A percentile compares a stretch with the other conserved stretches of the same genome.
Conservation (phyloP, 1,140 invertebrate species). For the Panagrolaimus sp. region DNA sequence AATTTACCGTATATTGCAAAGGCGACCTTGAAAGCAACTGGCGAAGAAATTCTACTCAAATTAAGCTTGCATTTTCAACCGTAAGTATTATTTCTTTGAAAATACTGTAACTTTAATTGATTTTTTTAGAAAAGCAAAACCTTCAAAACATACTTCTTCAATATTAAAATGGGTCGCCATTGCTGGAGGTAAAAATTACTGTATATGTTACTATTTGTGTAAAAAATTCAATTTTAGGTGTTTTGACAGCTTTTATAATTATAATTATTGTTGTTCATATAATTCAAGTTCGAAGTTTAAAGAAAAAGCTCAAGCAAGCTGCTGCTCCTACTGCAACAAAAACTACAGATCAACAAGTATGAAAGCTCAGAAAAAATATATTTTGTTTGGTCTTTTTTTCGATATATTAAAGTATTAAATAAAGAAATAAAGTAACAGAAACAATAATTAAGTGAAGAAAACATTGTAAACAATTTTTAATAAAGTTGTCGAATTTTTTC, state of each 20-base stretch:
- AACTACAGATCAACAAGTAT: neutral
- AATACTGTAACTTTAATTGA: neutral
- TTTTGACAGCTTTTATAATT: neutral
- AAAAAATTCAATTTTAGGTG: too few relatives aligned
- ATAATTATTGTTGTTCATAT: neutral
- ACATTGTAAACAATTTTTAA: neutral
- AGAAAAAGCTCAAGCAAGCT: neutral
- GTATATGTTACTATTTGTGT: too few relatives aligned
- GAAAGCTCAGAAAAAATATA: neutral
- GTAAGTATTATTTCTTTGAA: neutral
- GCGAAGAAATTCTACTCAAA: neutral
- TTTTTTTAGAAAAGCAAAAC: slow-evolving; percentile 7
- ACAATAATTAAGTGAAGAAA: neutral
- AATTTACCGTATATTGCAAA: neutral
- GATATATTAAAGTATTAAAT: neutral
- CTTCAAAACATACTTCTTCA: neutral
- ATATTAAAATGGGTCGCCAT: slow-evolving; percentile 2
- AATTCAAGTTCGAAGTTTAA: slow-evolving; percentile 13
- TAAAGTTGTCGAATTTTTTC: neutral
- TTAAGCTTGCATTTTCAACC: neutral
- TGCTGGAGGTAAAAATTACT: neutral
- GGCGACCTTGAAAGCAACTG: neutral
- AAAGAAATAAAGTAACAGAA: neutral
- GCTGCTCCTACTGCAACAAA: neutral
- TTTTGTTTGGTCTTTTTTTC: neutral